These are phyloP conservation scores for Laticauda colubrina DNA, from an alignment of 2,113 vertebrate species.

Conservation along the genomic window DNA sequence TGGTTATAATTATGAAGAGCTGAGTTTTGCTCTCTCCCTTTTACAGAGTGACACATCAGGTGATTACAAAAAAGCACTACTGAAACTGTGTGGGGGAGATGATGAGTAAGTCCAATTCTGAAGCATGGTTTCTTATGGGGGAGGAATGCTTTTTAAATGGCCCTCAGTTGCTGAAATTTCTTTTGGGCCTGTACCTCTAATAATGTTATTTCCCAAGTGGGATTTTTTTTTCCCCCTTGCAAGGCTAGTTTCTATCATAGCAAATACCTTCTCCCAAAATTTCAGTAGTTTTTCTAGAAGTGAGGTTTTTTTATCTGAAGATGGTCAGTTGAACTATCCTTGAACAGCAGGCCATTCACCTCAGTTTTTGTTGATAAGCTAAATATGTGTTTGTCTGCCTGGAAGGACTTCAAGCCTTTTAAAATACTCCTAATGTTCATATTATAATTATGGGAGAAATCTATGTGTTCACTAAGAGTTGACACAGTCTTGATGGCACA, in stretches of 20 bases:
- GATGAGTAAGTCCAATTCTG: slow-evolving; percentile 84
- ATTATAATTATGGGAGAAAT: not conserved
- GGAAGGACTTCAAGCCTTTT: not conserved
- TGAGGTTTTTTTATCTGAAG: not conserved
- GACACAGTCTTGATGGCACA: not conserved
- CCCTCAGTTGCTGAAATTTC: not conserved
- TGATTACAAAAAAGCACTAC: slow-evolving; percentile 91
- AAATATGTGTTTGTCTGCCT: not conserved
- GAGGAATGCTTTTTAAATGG: not conserved
- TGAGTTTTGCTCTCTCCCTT: slow-evolving; percentile 1
- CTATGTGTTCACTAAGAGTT: not conserved
- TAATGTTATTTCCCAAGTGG: not conserved
- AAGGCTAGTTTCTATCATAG: not conserved
- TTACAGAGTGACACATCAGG: slow-evolving; percentile 92
- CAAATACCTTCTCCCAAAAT: not conserved
- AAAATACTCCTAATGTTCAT: not conserved
- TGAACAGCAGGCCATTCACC: not conserved
- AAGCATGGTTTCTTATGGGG: not conserved
- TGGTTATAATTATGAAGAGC: not conserved
- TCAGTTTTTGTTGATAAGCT: not conserved
- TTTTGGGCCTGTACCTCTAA: not conserved
- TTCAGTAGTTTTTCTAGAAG: not conserved
- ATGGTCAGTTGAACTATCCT: not conserved
- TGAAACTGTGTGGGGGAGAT: slow-evolving; percentile 92
- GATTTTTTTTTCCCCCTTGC: not conserved